phyloP scores from a whole-genome alignment of 2,113 vertebrate species.

The Rissa tridactyla region DNA sequence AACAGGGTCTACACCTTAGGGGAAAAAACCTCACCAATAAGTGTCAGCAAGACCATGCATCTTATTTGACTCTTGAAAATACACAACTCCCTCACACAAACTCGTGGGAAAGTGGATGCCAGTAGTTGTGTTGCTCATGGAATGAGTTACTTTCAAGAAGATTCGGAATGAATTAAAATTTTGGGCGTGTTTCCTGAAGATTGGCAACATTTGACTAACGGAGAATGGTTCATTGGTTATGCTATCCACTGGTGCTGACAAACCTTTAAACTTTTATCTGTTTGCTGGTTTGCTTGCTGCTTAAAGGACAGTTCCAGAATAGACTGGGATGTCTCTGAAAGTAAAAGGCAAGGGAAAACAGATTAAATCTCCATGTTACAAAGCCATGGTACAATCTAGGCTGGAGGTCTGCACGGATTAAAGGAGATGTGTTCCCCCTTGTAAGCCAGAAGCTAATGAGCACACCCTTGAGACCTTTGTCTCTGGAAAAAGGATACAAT shows the following conservation, averaged over 20 bases:
- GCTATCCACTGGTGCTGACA: neutral
- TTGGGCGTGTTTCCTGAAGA: neutral
- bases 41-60: neutral
- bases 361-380: neutral
- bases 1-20: neutral
- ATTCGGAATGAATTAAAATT: neutral
- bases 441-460: neutral
- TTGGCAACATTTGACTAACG: neutral
- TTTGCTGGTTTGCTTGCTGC: neutral
- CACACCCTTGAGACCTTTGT: neutral
- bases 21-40: neutral
- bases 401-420: neutral
- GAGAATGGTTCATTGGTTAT: neutral
- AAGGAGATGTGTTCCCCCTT: neutral
- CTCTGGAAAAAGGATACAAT: neutral
- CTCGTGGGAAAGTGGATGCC: neutral
- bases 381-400: neutral
- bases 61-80: neutral
- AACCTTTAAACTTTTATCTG: neutral
- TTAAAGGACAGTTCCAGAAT: neutral
- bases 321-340: neutral
- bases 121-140: neutral
- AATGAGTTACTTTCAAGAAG: neutral
- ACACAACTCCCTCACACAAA: neutral
- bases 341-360: neutral